Percentiles rank a stretch among this genome's conserved stretches.
These are phyloP conservation scores for Galemys pyrenaicus DNA, from an alignment of 2,113 vertebrate species.

Conservation along the genomic window DNA sequence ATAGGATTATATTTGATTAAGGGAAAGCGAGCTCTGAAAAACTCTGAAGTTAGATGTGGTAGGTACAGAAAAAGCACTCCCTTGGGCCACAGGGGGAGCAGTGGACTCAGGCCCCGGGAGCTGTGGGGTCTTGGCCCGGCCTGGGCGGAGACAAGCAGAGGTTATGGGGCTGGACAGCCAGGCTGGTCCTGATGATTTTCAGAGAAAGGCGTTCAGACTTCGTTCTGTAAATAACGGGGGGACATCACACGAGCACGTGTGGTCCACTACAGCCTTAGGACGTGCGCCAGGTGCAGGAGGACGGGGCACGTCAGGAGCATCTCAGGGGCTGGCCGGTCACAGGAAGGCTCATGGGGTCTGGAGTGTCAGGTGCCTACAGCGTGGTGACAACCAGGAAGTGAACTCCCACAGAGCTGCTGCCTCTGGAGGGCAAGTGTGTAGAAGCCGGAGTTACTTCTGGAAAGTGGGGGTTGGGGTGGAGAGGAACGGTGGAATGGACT, in stretches of 20 bases:
- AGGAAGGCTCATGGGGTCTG: background rate
- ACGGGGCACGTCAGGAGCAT: accelerated
- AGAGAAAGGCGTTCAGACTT: background rate
- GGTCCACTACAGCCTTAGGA: too few species aligned
- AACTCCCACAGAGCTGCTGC: background rate
- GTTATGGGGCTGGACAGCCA: background rate
- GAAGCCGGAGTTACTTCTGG: background rate
- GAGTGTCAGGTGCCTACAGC: background rate
- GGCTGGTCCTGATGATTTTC: background rate
- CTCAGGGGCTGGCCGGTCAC: background rate
- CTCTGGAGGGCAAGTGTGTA: background rate
- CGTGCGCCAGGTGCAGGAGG: too few species aligned
- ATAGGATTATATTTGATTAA: background rate
- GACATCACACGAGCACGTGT: too few species aligned
- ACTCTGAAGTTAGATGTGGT: accelerated
- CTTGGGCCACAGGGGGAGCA: too few species aligned
- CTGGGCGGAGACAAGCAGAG: background rate
- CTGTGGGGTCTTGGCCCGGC: accelerated
- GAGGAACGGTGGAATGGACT: background rate
- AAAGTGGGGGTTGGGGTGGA: accelerated
- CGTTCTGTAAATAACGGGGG: background rate
- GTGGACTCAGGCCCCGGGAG: accelerated
- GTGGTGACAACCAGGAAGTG: accelerated
- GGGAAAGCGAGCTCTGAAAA: background rate
- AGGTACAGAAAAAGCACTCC: background rate